Conservation (phyloP, 2,888 invertebrate genomes). For the Acanthosepion lycidas region DNA sequence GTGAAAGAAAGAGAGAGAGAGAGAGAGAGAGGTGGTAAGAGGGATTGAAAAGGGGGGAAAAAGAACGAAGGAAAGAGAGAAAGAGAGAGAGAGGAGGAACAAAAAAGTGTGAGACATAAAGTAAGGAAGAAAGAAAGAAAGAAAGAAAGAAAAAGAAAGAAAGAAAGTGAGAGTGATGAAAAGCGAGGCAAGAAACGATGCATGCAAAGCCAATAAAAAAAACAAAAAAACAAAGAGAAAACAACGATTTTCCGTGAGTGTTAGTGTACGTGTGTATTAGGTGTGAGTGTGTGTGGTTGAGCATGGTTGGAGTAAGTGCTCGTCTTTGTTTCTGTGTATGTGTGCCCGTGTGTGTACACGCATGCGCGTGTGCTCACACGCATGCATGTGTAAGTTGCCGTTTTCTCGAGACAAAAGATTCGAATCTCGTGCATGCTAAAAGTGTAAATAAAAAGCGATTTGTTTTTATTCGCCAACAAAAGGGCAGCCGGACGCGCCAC, state of each 20-base stretch:
- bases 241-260: too few relatives aligned
- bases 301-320: too few relatives aligned
- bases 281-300: too few relatives aligned
- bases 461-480: not conserved
- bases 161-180: too few relatives aligned
- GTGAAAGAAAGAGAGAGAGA: not conserved
- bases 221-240: too few relatives aligned
- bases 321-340: too few relatives aligned
- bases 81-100: not conserved
- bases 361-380: not conserved
- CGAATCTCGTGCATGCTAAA: not conserved
- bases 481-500: not conserved
- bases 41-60: not conserved
- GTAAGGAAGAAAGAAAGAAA: too few relatives aligned
- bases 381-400: not conserved
- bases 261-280: too few relatives aligned
- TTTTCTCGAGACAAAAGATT: not conserved
- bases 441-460: slow-evolving; percentile 22
- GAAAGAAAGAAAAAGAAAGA: too few relatives aligned
- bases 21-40: not conserved
- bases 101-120: not conserved
- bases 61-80: not conserved
- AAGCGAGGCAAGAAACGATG: not conserved
- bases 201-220: not conserved
- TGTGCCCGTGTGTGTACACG: not conserved